Evolutionary conservation across 2,113 vertebrate species (phyloP).

Genomic region (Onychostruthus taczanowskii): DNA sequence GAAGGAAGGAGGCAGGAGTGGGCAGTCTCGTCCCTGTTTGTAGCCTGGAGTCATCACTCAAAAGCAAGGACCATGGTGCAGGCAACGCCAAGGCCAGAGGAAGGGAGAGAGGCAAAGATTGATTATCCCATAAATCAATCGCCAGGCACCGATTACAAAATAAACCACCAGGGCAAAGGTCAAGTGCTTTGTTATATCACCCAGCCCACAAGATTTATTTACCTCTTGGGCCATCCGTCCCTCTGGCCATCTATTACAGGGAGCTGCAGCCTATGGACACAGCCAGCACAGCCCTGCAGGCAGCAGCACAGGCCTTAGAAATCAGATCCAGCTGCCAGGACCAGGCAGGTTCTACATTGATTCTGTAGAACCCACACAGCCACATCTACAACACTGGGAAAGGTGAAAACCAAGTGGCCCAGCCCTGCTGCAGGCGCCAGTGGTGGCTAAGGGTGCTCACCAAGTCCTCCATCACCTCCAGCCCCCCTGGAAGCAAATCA

Average conservation of each 20-base stretch:
- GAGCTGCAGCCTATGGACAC: background rate
- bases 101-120: background rate
- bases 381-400: background rate
- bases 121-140: slow-evolving; percentile 31
- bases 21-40: background rate
- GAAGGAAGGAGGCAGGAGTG: background rate
- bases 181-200: slow-evolving; percentile 58
- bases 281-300: background rate
- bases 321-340: background rate
- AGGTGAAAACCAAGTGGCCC: background rate
- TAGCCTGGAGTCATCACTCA: slow-evolving; percentile 34
- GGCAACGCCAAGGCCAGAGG: background rate
- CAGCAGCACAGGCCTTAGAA: background rate
- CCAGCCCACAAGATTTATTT: slow-evolving; percentile 50
- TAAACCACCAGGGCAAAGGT: slow-evolving; percentile 53
- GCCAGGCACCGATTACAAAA: slow-evolving; percentile 30
- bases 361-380: background rate
- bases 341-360: rapidly evolving
- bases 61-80: slow-evolving; percentile 22
- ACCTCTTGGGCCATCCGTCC: background rate
- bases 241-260: background rate
- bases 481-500: background rate
- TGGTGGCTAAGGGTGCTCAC: background rate
- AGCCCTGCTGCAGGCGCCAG: background rate
- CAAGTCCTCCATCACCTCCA: background rate